Conservation (phyloP, 2,888 invertebrate species). For the Panopea generosa region DNA sequence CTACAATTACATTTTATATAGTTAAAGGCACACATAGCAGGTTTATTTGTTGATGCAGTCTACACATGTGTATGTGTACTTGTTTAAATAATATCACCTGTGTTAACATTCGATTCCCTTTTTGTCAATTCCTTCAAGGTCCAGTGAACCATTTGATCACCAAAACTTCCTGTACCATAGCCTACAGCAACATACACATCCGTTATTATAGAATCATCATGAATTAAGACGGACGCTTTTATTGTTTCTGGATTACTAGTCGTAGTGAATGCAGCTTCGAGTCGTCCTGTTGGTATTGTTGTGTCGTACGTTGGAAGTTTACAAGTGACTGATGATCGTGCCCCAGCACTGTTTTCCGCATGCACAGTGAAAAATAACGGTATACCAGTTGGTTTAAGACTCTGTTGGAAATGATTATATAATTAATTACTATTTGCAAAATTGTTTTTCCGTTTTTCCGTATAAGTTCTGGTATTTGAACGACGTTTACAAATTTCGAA, state of each 20-base stretch:
- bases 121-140: slow-evolving; percentile 7
- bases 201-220: slow-evolving; percentile 67
- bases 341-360: slow-evolving; percentile 71
- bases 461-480: not conserved
- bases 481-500: too few relatives aligned
- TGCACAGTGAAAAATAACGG: slow-evolving; percentile 70
- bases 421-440: not conserved
- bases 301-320: slow-evolving; percentile 69
- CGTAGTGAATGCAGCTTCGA: slow-evolving; percentile 61
- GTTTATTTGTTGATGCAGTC: too few relatives aligned
- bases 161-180: slow-evolving; percentile 58
- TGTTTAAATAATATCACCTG: not conserved
- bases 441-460: not conserved
- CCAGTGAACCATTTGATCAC: slow-evolving; percentile 60
- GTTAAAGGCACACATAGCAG: too few relatives aligned
- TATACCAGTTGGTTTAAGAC: slow-evolving; percentile 40
- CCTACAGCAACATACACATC: slow-evolving; percentile 44
- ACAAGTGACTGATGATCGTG: slow-evolving; percentile 62
- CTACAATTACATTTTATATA: too few relatives aligned
- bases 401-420: slow-evolving; percentile 1
- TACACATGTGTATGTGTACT: too few relatives aligned
- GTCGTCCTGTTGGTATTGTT: slow-evolving; percentile 68
- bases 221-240: slow-evolving; percentile 62
- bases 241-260: slow-evolving; percentile 69
- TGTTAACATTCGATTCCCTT: not conserved